Conservation (phyloP, 2,888 invertebrate species). For the Apotomis betuletana region DNA sequence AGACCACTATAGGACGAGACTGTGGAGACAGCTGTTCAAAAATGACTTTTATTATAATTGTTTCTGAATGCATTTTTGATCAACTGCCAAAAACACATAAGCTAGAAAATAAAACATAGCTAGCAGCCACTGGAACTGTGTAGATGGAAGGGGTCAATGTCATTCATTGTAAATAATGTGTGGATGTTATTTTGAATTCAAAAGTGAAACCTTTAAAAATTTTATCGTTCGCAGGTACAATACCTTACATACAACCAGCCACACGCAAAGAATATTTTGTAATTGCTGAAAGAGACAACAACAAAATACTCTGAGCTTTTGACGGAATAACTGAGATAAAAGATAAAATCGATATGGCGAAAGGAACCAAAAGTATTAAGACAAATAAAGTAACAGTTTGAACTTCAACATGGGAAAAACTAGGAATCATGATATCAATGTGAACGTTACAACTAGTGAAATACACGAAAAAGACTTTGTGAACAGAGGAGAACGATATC, state of each 20-base stretch:
- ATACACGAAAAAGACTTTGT: no score
- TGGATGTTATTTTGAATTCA: constrained; percentile 72
- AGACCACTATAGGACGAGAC: constrained; percentile 51
- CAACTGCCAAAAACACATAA: constrained; percentile 31
- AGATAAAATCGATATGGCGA: constrained; percentile 28
- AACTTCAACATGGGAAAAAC: background rate
- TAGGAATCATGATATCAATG: constrained; percentile 23
- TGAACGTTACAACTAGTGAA: background rate
- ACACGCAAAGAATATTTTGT: constrained; percentile 93
- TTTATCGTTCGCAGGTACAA: constrained; percentile 75
- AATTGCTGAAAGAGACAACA: constrained; percentile 88
- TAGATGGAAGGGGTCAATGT: constrained; percentile 64
- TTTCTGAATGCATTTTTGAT: constrained; percentile 48
- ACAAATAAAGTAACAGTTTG: background rate
- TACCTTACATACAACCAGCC: constrained; percentile 94
- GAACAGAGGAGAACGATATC: no score
- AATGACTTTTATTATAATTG: constrained; percentile 48
- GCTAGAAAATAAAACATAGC: constrained; percentile 42
- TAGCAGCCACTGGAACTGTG: constrained; percentile 58
- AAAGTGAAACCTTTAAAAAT: constrained; percentile 73
- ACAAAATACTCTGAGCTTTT: constrained; percentile 81
- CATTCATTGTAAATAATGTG: constrained; percentile 73
- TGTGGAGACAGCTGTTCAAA: constrained; percentile 47
- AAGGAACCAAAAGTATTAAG: background rate
- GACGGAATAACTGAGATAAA: constrained; percentile 43